Percentiles rank a stretch among this genome's conserved stretches.
Conservation (phyloP, 2,113 vertebrate species). For the Dromiciops gliroides region DNA sequence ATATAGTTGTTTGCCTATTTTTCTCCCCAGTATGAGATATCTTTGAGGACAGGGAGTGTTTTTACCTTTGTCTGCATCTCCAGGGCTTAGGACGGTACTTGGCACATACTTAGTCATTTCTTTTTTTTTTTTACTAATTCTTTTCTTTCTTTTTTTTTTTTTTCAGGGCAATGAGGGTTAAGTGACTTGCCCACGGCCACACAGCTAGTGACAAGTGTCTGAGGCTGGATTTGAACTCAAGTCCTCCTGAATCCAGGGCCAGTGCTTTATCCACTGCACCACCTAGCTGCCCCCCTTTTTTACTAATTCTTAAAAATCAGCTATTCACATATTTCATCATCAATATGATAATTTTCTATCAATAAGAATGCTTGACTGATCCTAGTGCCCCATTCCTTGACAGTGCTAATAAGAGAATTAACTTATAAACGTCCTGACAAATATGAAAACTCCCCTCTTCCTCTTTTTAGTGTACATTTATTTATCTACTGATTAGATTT, state of each 20-base stretch:
- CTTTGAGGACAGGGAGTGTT: background rate
- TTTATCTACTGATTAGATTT: background rate
- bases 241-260: no score
- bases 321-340: background rate
- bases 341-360: background rate
- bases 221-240: no score
- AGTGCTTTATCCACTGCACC: no score
- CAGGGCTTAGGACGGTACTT: no score
- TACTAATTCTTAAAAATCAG: background rate
- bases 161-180: no score
- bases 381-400: background rate
- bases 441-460: background rate
- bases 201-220: no score
- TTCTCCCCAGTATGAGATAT: background rate
- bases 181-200: no score
- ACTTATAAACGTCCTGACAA: constrained; percentile 1
- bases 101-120: background rate
- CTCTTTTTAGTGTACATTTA: constrained; percentile 4
- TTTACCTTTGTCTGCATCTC: background rate
- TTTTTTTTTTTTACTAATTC: no score
- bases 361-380: background rate
- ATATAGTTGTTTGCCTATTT: background rate
- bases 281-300: no score
- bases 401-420: background rate
- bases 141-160: no score